Conservation (phyloP, 2,888 invertebrate genomes). For the Diplazon laetatorius region DNA sequence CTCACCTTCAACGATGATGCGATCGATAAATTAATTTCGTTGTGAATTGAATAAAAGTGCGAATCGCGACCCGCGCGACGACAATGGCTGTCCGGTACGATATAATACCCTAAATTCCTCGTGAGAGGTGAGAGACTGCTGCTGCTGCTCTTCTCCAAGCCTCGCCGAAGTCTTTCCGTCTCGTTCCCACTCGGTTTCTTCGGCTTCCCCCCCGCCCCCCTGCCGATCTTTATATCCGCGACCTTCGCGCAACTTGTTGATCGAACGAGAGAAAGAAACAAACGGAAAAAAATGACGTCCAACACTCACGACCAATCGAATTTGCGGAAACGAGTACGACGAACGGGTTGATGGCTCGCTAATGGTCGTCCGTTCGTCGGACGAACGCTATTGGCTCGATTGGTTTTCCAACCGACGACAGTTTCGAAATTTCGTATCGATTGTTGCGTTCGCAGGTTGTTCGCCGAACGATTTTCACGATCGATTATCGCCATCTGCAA, state of each 20-base stretch:
- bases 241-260: conserved; percentile 60
- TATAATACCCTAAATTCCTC: conserved; percentile 31
- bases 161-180: not conserved
- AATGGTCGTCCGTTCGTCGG: conserved; percentile 30
- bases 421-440: conserved; percentile 7
- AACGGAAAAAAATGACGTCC: not conserved
- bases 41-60: not conserved
- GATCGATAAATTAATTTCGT: not conserved
- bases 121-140: no score
- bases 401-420: conserved; percentile 1
- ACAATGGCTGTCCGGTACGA: conserved; percentile 48
- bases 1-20: not conserved
- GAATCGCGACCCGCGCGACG: conserved; percentile 64
- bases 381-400: conserved; percentile 25
- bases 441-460: not conserved
- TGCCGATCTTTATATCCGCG: conserved; percentile 52
- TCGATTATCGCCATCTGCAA: not conserved
- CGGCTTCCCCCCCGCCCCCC: no score
- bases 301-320: conserved; percentile 34
- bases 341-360: not conserved
- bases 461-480: not conserved
- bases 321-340: not conserved
- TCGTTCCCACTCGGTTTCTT: conserved; percentile 15
- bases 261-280: not conserved
- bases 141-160: not conserved